phyloP scores from a whole-genome alignment of 2,113 vertebrate genomes.

The Brachyistius frenatus region DNA sequence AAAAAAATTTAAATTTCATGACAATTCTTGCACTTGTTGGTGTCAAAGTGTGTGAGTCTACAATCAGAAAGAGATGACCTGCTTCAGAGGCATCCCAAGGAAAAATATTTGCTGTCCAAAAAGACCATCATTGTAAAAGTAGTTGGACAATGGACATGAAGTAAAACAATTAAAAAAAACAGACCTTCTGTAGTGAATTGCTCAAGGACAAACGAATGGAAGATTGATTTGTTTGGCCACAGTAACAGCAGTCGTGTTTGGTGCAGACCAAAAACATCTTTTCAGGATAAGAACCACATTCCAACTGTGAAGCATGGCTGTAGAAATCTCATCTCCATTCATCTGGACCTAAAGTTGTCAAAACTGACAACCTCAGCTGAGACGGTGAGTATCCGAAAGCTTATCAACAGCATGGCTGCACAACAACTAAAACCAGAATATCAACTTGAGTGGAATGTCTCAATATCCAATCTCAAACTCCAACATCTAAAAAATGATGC shows the following conservation, averaged over 20 bases:
- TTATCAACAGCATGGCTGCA: too few species aligned
- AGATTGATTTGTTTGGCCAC: neutral
- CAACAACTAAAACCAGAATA: too few species aligned
- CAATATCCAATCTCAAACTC: too few species aligned
- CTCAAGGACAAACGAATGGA: neutral
- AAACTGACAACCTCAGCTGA: too few species aligned
- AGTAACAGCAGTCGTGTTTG: neutral
- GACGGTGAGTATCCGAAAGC: too few species aligned
- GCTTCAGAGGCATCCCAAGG: neutral
- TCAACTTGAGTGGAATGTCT: too few species aligned
- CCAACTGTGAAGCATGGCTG: neutral
- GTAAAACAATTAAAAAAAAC: neutral
- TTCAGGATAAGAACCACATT: neutral
- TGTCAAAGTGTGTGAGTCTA: neutral
- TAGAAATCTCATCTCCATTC: neutral
- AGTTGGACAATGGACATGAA: neutral
- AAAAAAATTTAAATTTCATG: too few species aligned
- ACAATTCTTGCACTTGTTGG: neutral
- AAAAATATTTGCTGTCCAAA: neutral
- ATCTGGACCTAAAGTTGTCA: too few species aligned
- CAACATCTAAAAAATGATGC: too few species aligned
- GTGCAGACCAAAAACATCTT: too few species aligned
- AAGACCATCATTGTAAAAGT: neutral
- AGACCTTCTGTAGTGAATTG: neutral
- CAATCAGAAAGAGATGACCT: neutral